Conservation (phyloP, 2,797 vertebrate genomes). For the Neosilurus hyrtlii region DNA sequence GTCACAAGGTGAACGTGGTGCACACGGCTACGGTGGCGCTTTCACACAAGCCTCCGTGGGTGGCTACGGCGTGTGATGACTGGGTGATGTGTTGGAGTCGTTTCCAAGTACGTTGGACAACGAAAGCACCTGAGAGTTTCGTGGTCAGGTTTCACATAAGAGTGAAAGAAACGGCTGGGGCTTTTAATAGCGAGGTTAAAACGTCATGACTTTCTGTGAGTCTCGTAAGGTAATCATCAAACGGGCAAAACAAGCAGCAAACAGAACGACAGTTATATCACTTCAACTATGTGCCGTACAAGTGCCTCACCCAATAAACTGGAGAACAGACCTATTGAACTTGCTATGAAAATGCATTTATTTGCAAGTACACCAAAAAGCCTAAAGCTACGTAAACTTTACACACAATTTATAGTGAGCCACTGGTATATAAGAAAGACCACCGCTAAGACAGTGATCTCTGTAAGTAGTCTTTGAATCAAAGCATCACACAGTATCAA, state of each 20-base stretch:
- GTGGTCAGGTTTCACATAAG: slow-evolving; percentile 12
- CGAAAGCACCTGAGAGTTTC: slow-evolving; percentile 24
- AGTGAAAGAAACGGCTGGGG: not conserved
- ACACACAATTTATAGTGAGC: not conserved
- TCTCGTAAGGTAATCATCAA: not conserved
- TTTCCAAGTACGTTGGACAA: not conserved
- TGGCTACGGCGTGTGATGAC: not conserved
- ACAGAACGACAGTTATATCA: not conserved
- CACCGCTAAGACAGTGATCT: not conserved
- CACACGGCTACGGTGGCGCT: slow-evolving; percentile 3
- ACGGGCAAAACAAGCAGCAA: not conserved
- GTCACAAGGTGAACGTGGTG: slow-evolving; percentile 31
- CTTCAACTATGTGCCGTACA: not conserved
- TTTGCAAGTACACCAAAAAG: not conserved
- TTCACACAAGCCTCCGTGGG: not conserved
- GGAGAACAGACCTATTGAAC: not conserved
- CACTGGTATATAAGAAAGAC: not conserved
- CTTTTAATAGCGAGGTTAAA: not conserved
- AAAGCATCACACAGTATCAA: not conserved
- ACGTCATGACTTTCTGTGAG: not conserved
- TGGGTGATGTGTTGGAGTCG: slow-evolving; percentile 21
- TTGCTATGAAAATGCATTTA: no score
- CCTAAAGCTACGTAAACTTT: not conserved
- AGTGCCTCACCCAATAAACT: not conserved
- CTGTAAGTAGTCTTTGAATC: not conserved